A percentile compares a stretch with the other conserved stretches of the same genome.
phyloP scores from a whole-genome alignment of 1,140 invertebrate genomes.

The Chymomyza costata region DNA sequence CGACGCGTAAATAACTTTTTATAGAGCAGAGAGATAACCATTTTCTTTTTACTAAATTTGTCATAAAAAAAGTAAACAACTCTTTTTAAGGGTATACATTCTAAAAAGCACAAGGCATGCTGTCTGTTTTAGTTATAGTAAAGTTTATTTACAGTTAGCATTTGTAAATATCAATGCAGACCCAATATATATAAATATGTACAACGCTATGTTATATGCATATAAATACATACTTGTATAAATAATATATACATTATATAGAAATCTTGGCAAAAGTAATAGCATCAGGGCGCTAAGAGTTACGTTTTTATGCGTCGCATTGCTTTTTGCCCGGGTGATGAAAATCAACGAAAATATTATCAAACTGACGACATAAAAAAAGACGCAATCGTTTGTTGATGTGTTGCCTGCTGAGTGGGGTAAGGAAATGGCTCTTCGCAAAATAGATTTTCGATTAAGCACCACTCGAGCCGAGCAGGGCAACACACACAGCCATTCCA shows the following conservation, averaged over 20 bases:
- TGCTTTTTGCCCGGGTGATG: constrained; percentile 33
- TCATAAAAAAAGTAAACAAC: no score
- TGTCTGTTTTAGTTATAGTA: constrained; percentile 29
- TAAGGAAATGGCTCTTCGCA: constrained; percentile 49
- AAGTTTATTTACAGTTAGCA: no score
- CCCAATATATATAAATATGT: constrained; percentile 13
- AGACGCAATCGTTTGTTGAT: no score
- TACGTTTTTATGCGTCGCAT: no score
- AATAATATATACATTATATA: background rate
- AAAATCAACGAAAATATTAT: no score
- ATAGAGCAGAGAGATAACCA: no score
- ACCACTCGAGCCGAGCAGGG: constrained; percentile 61
- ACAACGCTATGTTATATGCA: constrained; percentile 18
- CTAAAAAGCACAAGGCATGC: constrained; percentile 28
- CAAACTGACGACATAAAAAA: constrained; percentile 38
- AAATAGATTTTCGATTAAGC: constrained; percentile 72
- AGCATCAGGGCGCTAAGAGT: constrained; percentile 4
- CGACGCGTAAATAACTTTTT: no score
- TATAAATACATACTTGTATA: background rate
- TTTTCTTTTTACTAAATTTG: no score
- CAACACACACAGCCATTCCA: constrained; percentile 40
- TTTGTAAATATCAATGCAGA: constrained; percentile 36
- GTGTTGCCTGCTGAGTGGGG: no score
- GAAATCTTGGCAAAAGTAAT: constrained; percentile 31
- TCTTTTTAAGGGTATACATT: no score